Evolutionary conservation across 2,797 vertebrate species (phyloP).

Genomic region (Hydrophis major): DNA sequence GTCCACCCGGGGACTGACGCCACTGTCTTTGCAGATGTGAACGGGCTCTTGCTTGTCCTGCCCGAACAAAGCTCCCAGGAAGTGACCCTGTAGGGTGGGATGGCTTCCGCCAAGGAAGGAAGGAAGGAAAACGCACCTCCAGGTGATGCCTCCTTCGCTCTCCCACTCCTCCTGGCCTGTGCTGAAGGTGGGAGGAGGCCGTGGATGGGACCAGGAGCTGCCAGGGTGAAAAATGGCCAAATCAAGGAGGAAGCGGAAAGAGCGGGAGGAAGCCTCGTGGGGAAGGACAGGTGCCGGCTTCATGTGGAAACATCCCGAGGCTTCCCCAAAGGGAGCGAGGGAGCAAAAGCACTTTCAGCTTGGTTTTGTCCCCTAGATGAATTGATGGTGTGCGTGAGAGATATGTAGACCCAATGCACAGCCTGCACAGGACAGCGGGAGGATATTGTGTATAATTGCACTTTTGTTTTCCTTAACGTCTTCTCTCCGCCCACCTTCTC

Average conservation of each 20-base stretch:
- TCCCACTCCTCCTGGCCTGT: background rate
- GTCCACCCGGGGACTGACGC: background rate
- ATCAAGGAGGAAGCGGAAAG: background rate
- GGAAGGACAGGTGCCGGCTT: background rate
- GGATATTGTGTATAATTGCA: constrained; percentile 51
- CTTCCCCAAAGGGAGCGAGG: background rate
- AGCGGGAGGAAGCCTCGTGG: background rate
- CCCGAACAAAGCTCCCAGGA: constrained; percentile 3
- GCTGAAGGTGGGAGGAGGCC: background rate
- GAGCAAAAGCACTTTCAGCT: background rate
- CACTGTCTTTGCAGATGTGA: background rate
- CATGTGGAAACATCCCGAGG: background rate
- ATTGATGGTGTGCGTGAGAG: background rate
- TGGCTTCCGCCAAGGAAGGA: background rate
- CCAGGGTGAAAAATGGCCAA: background rate
- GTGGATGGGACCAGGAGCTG: background rate
- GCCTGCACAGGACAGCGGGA: constrained; percentile 20
- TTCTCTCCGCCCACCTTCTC: constrained; percentile 3
- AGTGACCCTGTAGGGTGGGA: background rate
- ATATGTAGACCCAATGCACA: background rate
- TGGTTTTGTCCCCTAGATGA: background rate
- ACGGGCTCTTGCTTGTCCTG: background rate
- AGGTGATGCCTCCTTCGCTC: background rate
- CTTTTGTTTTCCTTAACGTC: constrained; percentile 45
- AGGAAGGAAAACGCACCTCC: background rate